A percentile compares a stretch with the other conserved stretches of the same genome.
Conservation (phyloP, 1,140 invertebrate genomes). For the Drosophila orosa region DNA sequence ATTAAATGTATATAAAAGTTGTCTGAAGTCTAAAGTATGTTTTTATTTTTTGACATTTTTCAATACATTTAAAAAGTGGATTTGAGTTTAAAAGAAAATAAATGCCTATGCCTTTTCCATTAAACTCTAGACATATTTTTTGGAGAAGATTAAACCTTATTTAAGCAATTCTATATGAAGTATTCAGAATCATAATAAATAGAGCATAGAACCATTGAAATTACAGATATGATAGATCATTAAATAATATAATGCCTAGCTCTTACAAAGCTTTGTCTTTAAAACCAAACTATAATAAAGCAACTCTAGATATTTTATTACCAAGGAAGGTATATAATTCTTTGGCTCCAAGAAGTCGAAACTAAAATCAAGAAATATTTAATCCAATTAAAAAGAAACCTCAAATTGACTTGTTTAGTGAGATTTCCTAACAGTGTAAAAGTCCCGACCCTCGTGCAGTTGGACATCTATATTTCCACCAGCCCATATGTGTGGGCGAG, state of each 20-base stretch:
- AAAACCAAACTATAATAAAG: no score
- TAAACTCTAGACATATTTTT: not conserved
- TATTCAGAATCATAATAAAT: no score
- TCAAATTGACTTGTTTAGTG: no score
- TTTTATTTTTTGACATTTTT: not conserved
- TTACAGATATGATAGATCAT: not conserved
- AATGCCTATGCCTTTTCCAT: not conserved
- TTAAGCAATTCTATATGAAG: no score
- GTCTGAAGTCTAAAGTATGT: not conserved
- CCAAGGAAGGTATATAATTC: no score
- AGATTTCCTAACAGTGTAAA: conserved; percentile 17
- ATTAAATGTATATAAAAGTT: not conserved
- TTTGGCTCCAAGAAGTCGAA: not conserved
- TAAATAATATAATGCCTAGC: no score
- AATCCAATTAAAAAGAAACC: no score
- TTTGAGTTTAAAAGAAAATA: not conserved
- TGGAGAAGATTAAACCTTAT: no score
- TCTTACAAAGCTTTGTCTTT: no score
- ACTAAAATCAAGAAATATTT: not conserved
- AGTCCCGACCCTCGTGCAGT: conserved; percentile 2
- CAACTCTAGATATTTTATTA: not conserved
- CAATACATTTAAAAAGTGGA: no score
- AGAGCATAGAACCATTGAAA: no score
- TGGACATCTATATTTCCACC: conserved; percentile 11
- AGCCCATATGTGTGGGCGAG: conserved; percentile 15